These are phyloP conservation scores for Patella ulyssiponensis DNA, from an alignment of 2,888 invertebrate genomes.

Conservation along the genomic window DNA sequence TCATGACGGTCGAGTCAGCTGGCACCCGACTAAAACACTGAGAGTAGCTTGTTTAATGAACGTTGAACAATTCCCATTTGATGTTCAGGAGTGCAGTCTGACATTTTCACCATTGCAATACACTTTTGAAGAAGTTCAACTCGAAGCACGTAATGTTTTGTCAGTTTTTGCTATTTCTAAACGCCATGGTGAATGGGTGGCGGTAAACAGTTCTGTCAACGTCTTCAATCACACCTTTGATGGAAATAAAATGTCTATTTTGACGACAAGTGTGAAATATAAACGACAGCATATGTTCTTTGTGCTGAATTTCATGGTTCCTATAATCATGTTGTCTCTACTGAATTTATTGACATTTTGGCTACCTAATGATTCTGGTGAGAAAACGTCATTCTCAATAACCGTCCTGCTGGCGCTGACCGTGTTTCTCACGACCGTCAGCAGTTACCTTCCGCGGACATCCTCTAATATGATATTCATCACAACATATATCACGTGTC, in stretches of 20 bases:
- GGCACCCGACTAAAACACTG: not conserved
- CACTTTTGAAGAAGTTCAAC: not conserved
- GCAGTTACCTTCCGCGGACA: not conserved
- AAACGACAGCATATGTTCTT: not conserved
- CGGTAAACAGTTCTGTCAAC: not conserved
- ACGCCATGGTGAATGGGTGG: constrained; percentile 2
- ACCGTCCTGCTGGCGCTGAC: not conserved
- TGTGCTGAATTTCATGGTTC: not conserved
- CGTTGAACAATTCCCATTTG: not conserved
- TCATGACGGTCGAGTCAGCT: not conserved
- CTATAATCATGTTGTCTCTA: not conserved
- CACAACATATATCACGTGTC: not conserved
- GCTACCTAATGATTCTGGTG: not conserved
- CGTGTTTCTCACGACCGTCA: not conserved
- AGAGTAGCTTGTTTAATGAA: constrained; percentile 1
- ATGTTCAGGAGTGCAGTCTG: not conserved
- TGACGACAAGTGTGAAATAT: not conserved
- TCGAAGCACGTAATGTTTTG: not conserved
- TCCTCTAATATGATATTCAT: not conserved
- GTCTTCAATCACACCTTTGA: not conserved
- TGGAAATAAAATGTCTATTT: not conserved
- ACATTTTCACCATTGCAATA: not conserved
- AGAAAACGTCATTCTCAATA: not conserved
- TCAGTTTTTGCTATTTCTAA: not conserved
- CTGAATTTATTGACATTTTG: not conserved